A percentile compares a stretch with the other conserved stretches of the same genome.
These are phyloP conservation scores for Tyrophagus putrescentiae DNA, from an alignment of 1,140 invertebrate species.

Conservation along the genomic window DNA sequence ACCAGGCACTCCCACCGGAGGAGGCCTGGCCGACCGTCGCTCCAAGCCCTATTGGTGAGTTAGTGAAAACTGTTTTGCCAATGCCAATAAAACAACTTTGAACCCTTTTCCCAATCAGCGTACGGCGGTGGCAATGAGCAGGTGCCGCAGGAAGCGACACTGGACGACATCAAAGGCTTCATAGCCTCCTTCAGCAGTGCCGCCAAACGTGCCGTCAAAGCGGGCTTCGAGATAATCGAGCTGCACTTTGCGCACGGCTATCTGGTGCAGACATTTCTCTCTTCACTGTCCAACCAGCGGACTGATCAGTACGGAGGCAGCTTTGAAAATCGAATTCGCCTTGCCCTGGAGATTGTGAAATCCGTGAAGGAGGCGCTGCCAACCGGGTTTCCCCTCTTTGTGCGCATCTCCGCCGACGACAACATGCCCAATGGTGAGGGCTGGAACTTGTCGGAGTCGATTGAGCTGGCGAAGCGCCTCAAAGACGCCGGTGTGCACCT, in stretches of 20 bases:
- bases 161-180: background rate
- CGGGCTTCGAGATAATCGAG: slow-evolving; percentile 6
- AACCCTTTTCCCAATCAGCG: background rate
- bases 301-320: slow-evolving; percentile 29
- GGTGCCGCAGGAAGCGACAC: background rate
- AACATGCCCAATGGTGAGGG: background rate
- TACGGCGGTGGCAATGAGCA: background rate
- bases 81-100: no score
- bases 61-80: background rate
- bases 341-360: slow-evolving; percentile 2
- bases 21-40: slow-evolving; percentile 4
- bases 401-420: background rate
- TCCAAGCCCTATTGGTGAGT: background rate
- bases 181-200: background rate
- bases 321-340: slow-evolving; percentile 27
- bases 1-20: background rate
- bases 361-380: background rate
- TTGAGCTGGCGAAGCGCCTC: slow-evolving; percentile 5
- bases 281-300: slow-evolving; percentile 27
- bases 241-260: slow-evolving; percentile 30
- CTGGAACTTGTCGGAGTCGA: slow-evolving; percentile 1
- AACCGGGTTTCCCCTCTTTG: background rate
- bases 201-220: background rate
- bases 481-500: background rate
- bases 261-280: slow-evolving; percentile 28